Conservation (phyloP, 37 sponge, comb jelly and placozoan species). For the Cliona cf. orientalis region DNA sequence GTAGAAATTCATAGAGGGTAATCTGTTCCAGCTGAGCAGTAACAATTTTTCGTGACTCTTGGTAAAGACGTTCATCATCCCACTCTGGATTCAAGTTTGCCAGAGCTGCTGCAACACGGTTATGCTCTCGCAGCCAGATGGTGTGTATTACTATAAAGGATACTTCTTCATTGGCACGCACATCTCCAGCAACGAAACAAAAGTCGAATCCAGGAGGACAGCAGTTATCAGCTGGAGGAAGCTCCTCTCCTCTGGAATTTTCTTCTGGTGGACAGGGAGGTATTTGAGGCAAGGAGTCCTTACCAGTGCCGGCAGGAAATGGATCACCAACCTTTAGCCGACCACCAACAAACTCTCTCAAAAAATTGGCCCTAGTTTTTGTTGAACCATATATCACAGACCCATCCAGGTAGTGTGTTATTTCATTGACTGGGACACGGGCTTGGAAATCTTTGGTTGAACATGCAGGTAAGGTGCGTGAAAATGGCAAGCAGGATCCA, state of each 20-base stretch:
- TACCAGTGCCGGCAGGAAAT: neutral
- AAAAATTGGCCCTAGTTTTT: neutral
- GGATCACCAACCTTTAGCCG: neutral
- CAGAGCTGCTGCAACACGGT: slow-evolving; percentile 73
- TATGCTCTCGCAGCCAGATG: slow-evolving; percentile 88
- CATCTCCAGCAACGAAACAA: slow-evolving; percentile 79
- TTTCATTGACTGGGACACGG: neutral
- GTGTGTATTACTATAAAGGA: slow-evolving; percentile 82
- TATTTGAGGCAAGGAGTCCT: neutral
- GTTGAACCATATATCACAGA: slow-evolving; percentile 62
- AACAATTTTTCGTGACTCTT: slow-evolving; percentile 81
- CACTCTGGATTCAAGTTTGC: slow-evolving; percentile 65
- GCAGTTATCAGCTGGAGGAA: no score
- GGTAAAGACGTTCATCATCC: slow-evolving; percentile 78
- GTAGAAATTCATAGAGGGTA: slow-evolving; percentile 77
- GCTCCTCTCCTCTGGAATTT: no score
- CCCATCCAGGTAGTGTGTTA: slow-evolving; percentile 52
- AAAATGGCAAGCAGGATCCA: neutral
- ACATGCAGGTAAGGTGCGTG: neutral
- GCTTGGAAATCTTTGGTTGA: neutral
- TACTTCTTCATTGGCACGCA: slow-evolving; percentile 68
- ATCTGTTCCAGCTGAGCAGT: slow-evolving; percentile 69
- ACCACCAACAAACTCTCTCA: neutral
- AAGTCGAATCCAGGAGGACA: neutral
- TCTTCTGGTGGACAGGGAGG: neutral